Conservation (phyloP, 1,140 invertebrate genomes). For the Drosophila nigrodunni region DNA sequence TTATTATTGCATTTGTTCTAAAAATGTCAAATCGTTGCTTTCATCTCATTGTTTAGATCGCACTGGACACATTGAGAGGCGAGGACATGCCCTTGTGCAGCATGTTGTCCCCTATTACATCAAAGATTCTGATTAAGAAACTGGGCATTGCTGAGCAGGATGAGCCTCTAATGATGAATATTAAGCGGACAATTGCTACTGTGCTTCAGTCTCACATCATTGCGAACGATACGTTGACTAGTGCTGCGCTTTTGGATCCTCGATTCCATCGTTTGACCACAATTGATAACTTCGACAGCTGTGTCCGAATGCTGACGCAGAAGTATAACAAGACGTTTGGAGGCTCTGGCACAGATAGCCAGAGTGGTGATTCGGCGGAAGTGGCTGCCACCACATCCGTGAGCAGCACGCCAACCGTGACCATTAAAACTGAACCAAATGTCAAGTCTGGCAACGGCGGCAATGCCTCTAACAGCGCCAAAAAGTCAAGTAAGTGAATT, state of each 20-base stretch:
- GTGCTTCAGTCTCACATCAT: slow-evolving; percentile 70
- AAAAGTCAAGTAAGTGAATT: slow-evolving; percentile 72
- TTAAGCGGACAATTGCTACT: slow-evolving; percentile 69
- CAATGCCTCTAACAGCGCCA: slow-evolving; percentile 11
- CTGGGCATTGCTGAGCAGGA: slow-evolving; percentile 69
- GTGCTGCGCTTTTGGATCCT: slow-evolving; percentile 75
- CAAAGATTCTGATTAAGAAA: slow-evolving; percentile 79
- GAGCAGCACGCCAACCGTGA: slow-evolving; percentile 42
- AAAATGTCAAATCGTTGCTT: neutral
- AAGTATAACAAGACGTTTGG: slow-evolving; percentile 69
- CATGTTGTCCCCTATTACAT: slow-evolving; percentile 79
- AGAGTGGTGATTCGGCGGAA: slow-evolving; percentile 46
- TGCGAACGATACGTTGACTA: slow-evolving; percentile 70
- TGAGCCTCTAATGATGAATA: slow-evolving; percentile 64
- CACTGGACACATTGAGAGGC: slow-evolving; percentile 74
- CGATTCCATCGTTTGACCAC: slow-evolving; percentile 81
- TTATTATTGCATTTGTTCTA: too few relatives aligned
- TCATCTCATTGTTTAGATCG: slow-evolving; percentile 54
- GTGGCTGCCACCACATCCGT: slow-evolving; percentile 47
- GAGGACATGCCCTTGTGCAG: slow-evolving; percentile 79
- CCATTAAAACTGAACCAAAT: slow-evolving; percentile 66
- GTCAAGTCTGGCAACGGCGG: slow-evolving; percentile 26
- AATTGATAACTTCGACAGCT: slow-evolving; percentile 68
- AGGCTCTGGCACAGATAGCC: slow-evolving; percentile 17
- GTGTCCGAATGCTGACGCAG: slow-evolving; percentile 63